Percentiles rank a stretch among this genome's conserved stretches.
Evolutionary conservation across 2,113 vertebrate genomes (phyloP).

Genomic region (Sterrhoptilus dennistouni): DNA sequence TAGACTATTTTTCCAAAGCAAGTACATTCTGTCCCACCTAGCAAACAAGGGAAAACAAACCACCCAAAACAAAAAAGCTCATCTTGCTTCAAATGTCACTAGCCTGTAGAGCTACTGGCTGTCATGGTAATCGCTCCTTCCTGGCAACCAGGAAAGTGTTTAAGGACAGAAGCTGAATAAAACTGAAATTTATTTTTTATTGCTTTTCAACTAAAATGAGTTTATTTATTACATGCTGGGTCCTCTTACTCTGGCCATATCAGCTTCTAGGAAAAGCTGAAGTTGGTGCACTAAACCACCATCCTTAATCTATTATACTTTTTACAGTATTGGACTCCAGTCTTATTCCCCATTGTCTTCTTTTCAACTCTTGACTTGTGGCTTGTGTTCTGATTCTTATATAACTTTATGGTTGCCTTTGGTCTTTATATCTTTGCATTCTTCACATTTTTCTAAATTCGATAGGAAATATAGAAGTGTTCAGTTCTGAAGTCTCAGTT

Average conservation of each 20-base stretch:
- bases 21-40: neutral
- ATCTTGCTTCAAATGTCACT: neutral
- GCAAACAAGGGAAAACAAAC: neutral
- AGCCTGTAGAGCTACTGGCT: neutral
- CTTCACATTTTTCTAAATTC: neutral
- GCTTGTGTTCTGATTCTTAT: neutral
- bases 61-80: neutral
- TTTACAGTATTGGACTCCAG: neutral
- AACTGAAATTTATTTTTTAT: neutral
- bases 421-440: neutral
- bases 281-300: neutral
- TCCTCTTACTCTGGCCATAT: neutral
- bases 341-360: neutral
- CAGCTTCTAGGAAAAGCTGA: neutral
- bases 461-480: neutral
- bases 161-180: neutral
- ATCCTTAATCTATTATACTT: neutral
- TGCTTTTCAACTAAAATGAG: neutral
- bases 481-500: neutral
- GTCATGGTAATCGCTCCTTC: neutral
- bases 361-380: neutral
- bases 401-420: neutral
- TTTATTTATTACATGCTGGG: neutral
- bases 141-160: neutral
- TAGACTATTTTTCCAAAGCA: neutral